A percentile compares a stretch with the other conserved stretches of the same genome.
These are phyloP conservation scores for Macrostomum lignano DNA, from an alignment of 1,140 invertebrate genomes.

Conservation along the genomic window DNA sequence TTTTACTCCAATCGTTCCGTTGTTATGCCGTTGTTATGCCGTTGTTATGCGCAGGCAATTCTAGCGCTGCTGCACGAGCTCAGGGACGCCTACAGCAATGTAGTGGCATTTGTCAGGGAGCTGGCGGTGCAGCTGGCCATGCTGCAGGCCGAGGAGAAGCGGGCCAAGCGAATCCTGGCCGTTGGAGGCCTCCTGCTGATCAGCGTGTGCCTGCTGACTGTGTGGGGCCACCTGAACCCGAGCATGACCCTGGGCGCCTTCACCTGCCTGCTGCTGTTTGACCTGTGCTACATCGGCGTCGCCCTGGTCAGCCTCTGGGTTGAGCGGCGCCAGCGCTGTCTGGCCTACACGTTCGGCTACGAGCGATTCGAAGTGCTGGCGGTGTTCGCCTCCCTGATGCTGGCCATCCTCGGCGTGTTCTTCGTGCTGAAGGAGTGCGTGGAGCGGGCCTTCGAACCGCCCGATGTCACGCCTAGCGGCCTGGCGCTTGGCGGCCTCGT, in stretches of 20 bases:
- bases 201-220: no score
- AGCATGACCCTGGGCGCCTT: background rate
- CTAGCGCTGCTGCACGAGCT: no score
- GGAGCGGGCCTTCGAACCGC: conserved; percentile 11
- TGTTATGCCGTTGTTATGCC: no score
- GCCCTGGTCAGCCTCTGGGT: background rate
- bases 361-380: conserved; percentile 18
- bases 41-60: no score
- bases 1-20: no score
- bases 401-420: conserved; percentile 15
- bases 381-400: conserved; percentile 16
- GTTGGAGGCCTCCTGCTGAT: no score
- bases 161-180: no score
- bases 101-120: no score
- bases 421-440: conserved; percentile 15
- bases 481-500: background rate
- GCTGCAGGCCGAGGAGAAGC: no score
- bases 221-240: no score
- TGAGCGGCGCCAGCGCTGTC: background rate
- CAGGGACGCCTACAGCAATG: no score
- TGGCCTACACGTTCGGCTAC: conserved; percentile 11
- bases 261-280: background rate
- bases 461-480: conserved; percentile 9
- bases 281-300: background rate
- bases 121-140: no score